Evolutionary conservation across 2,888 invertebrate species (phyloP), one percentile per base, ranked within the genome.

Genomic region (Phoronis australis): DNA sequence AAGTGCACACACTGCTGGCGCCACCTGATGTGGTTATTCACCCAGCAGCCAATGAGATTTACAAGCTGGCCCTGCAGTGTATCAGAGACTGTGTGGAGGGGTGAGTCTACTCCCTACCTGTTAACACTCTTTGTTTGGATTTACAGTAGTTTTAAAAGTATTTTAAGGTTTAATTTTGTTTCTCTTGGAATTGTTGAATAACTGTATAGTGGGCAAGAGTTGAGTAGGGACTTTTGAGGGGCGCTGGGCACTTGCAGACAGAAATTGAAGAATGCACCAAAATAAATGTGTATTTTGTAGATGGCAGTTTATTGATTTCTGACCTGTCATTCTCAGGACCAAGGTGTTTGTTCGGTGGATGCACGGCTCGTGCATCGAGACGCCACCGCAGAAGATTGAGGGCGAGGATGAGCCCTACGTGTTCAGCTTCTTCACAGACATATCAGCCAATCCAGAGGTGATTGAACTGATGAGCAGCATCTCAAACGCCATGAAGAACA

Each of bases 301-400:
- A n/a, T n/a, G n/a, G n/a, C n/a, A n/a, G n/a, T n/a, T n/a, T n/a
- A n/a, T n/a, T n/a, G n/a, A n/a, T n/a, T n/a, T n/a, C n/a, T n/a
- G 23, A 35, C 9, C 35, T 35, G 23, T 3, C 18, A 20, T 24
- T 44, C 46, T n/a, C 65, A 87, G 87, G 52, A 73, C 90, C 4
- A 87, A 86, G 62, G 75, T 81, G 1, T 88, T 93, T 67, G 83
- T 87, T 0, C 84, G 93, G 6, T 94, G 93, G 93, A 87, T 89
- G 87, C 81, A 84, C 61, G 85, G 85, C 12, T 87, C 87, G 1
- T 93, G 92, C 65, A 68, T 88, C 0, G 82, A 84, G 37, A 87
- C 88, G 52, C 81, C 83, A 1, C 83, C 86, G 0, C 82, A 85
- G 56, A 80, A 78, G 57, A 76, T 83, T 6, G 78, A 80, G 0